These are phyloP conservation scores for Oryzias dopingdopingensis DNA, from an alignment of 2,797 vertebrate species.

Conservation along the genomic window DNA sequence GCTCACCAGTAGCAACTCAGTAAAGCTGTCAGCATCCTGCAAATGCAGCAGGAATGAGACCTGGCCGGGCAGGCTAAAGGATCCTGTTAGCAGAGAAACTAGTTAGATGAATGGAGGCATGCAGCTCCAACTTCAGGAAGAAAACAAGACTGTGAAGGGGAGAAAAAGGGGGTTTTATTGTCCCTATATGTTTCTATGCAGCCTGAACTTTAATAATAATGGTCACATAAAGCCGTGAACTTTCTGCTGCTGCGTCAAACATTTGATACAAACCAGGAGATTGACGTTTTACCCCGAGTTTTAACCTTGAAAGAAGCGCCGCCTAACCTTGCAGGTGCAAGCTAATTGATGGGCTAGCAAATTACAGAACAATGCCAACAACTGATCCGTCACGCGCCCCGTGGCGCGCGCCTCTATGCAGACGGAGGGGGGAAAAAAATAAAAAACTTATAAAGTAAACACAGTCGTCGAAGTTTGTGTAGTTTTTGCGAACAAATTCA, in stretches of 20 bases:
- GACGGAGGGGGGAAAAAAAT: neutral
- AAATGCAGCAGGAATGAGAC: slow-evolving; percentile 73
- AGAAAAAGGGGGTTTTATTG: too few species aligned
- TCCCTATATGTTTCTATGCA: too few species aligned
- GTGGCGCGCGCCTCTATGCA: slow-evolving; percentile 26
- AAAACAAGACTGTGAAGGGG: neutral
- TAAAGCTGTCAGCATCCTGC: slow-evolving; percentile 77
- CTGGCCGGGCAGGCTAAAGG: slow-evolving; percentile 42
- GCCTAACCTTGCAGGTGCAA: slow-evolving; percentile 56
- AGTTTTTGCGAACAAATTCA: neutral
- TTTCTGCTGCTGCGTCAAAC: neutral
- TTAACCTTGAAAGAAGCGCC: slow-evolving; percentile 36
- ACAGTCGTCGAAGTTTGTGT: too few species aligned
- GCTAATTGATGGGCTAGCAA: slow-evolving; percentile 51
- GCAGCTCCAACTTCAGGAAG: neutral
- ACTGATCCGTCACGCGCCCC: slow-evolving; percentile 19
- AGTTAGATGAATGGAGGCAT: slow-evolving; percentile 16
- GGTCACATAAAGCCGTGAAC: neutral
- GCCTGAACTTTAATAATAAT: too few species aligned
- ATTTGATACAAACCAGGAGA: neutral
- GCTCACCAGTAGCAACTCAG: slow-evolving; percentile 68
- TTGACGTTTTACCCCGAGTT: slow-evolving; percentile 28
- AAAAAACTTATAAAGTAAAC: slow-evolving; percentile 33
- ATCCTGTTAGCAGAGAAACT: slow-evolving; percentile 29
- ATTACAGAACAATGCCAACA: slow-evolving; percentile 43